phyloP scores from a whole-genome alignment of 2,888 invertebrate genomes.

The Schizotus pectinicornis region DNA sequence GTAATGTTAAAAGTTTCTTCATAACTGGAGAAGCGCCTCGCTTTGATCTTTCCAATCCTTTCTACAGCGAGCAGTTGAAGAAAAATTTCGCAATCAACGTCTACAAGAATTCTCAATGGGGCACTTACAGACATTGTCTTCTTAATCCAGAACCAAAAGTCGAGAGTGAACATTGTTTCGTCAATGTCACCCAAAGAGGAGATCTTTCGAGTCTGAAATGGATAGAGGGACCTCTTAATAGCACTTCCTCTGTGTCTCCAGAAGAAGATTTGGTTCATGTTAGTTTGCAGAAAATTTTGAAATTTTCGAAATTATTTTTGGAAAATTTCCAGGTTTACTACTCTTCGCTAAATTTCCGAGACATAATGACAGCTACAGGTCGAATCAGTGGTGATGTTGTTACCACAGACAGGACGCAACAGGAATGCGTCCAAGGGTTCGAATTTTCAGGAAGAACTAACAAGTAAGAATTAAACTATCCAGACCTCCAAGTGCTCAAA shows the following conservation, averaged over 20 bases:
- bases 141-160: conserved; percentile 62
- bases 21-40: conserved; percentile 68
- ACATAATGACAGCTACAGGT: conserved; percentile 94
- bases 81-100: conserved; percentile 83
- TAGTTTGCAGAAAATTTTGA: conserved; percentile 26
- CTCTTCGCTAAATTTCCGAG: conserved; percentile 93
- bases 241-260: neutral
- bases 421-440: conserved; percentile 88
- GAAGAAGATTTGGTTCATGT: neutral
- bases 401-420: conserved; percentile 78
- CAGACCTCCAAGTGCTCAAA: neutral
- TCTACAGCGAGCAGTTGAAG: conserved; percentile 63
- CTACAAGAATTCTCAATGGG: conserved; percentile 64
- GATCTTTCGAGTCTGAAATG: conserved; percentile 83
- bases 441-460: conserved; percentile 71
- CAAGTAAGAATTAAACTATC: neutral
- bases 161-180: conserved; percentile 71
- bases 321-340: conserved; percentile 67
- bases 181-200: conserved; percentile 78
- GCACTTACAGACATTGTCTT: conserved; percentile 79
- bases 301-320: conserved; percentile 1
- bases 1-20: conserved; percentile 58
- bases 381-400: conserved; percentile 87
- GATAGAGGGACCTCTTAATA: conserved; percentile 69
- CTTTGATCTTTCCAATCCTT: conserved; percentile 68